Percentiles rank a stretch among this genome's conserved stretches.
phyloP scores from a whole-genome alignment of 1,140 invertebrate species.

The Aphelinus atriplicis region DNA sequence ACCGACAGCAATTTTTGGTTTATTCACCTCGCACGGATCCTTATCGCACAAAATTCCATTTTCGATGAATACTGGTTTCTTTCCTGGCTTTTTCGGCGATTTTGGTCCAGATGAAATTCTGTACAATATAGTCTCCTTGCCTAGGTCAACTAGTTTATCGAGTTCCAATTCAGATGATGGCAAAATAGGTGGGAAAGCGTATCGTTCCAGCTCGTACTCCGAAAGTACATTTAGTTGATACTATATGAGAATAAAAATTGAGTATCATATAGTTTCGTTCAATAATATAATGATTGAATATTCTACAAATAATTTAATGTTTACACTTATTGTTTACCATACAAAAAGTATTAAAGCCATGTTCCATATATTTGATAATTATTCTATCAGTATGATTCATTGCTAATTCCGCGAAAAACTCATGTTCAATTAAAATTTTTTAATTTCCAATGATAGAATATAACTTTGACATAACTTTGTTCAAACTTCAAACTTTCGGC shows the following conservation, averaged over 20 bases:
- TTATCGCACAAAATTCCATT: slow-evolving; percentile 67
- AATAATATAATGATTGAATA: background rate
- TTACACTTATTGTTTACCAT: too few species aligned
- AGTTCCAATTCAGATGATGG: slow-evolving; percentile 36
- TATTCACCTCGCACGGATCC: slow-evolving; percentile 53
- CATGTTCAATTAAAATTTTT: too few species aligned
- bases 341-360: too few species aligned
- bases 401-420: too few species aligned
- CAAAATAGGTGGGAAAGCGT: slow-evolving; percentile 49
- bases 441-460: too few species aligned
- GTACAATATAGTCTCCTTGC: slow-evolving; percentile 48
- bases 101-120: slow-evolving; percentile 53
- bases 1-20: slow-evolving; percentile 55
- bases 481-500: too few species aligned
- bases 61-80: slow-evolving; percentile 57
- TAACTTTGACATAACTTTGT: too few species aligned
- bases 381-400: too few species aligned
- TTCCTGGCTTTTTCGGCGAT: slow-evolving; percentile 47
- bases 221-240: slow-evolving; percentile 53
- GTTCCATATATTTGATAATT: too few species aligned
- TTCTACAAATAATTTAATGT: too few species aligned
- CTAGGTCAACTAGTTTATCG: slow-evolving; percentile 17
- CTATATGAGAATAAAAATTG: slow-evolving; percentile 38
- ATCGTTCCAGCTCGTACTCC: slow-evolving; percentile 53
- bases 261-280: background rate